Evolutionary conservation across 2,888 invertebrate species (phyloP).

Genomic region (Sepiola atlantica): DNA sequence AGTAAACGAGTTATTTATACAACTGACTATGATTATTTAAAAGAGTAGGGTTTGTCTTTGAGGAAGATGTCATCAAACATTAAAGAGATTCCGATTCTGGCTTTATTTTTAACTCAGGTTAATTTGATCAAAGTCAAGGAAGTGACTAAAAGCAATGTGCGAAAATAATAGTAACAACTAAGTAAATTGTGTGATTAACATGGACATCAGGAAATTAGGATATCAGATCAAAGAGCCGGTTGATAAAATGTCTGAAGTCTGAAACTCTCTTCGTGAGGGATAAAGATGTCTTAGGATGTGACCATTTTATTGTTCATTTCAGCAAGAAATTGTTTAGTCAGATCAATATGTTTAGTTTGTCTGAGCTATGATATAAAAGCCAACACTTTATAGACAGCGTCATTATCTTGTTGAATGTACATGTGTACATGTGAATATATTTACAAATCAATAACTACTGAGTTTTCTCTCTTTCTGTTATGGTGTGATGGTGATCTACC

Average conservation of each 20-base stretch:
- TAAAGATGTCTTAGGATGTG: neutral
- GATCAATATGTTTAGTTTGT: neutral
- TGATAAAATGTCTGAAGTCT: neutral
- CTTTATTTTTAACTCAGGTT: neutral
- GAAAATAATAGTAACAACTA: neutral
- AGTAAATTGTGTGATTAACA: neutral
- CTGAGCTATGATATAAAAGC: neutral
- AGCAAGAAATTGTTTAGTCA: neutral
- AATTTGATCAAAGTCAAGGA: neutral
- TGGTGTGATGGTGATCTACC: too few relatives aligned
- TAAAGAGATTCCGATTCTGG: neutral
- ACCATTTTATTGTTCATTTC: neutral
- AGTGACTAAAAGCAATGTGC: neutral
- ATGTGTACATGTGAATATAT: too few relatives aligned
- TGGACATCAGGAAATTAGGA: neutral
- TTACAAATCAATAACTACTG: too few relatives aligned
- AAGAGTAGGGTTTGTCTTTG: neutral
- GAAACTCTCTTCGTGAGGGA: neutral
- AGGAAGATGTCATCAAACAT: too few relatives aligned
- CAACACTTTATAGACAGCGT: neutral
- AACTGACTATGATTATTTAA: neutral
- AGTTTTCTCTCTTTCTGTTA: too few relatives aligned
- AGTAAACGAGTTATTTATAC: neutral
- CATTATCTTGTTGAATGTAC: too few relatives aligned
- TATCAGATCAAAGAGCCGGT: neutral